Evolutionary conservation across 2,888 invertebrate genomes (phyloP), one percentile per base, ranked within the genome.

Genomic region (Philaethria dido): DNA sequence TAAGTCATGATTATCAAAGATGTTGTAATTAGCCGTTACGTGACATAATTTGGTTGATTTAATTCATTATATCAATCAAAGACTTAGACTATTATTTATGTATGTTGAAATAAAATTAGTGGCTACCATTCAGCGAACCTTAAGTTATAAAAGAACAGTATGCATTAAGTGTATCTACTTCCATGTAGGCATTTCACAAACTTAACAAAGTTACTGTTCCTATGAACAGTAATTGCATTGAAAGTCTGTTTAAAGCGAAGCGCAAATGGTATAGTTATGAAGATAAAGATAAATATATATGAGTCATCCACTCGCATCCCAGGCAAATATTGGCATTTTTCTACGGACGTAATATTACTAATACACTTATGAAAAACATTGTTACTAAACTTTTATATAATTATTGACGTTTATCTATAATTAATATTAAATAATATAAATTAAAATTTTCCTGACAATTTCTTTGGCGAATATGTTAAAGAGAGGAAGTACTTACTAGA

Each of bases 181-280:
- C 39, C 29, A 50, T 25, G 25, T 29, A 29, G 16, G n/a, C 25
- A 50, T 52, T 48, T 52, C 50, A 29, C 50, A 16, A 52, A 4
- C 2, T n/a, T 22, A 42, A 22, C 39, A 42, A 22, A 39, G 39
- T 4, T 3, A n/a, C 11, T n/a, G n/a, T n/a, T 57, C 22, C 11
- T 39, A 3, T 55, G 22, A 22, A 22, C 22, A 57, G n/a, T 11
- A 9, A 16, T 5, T n/a, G 4, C n/a, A 39, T 57, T 57, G 36
- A n/a, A n/a, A 39, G 22, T 22, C 42, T n/a, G 8, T 36, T 9
- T 29, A 52, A 16, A 33, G 18, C 42, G 22, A 25, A 22, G 22
- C 9, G n/a, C 0, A 22, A 39, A 1, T 42, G n/a, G 22, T 0
- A 22, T n/a, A 42, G 22, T 42, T 22, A 57, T 42, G 11, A 42